Conservation (phyloP, 2,113 vertebrate genomes). For the Microcebus griseorufus region DNA sequence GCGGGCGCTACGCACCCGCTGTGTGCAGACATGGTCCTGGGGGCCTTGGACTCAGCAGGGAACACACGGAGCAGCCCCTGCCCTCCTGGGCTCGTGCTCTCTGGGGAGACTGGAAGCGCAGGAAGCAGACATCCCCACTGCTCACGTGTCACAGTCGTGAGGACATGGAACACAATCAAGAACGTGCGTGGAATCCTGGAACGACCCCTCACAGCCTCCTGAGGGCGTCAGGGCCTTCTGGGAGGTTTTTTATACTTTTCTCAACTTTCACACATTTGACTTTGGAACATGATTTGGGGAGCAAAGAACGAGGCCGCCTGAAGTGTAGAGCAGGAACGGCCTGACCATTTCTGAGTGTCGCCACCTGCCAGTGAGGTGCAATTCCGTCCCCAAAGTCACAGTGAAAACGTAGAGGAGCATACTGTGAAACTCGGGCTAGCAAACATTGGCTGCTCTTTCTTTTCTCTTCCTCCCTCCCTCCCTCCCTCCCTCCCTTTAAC, state of each 20-base stretch:
- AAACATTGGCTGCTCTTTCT: no score
- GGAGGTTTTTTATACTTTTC: not conserved
- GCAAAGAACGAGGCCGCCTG: not conserved
- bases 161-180: not conserved
- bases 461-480: no score
- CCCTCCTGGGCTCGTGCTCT: not conserved
- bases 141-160: not conserved
- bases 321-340: no score
- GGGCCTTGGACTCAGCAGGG: not conserved
- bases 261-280: not conserved
- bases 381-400: not conserved
- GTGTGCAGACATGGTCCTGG: not conserved
- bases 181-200: not conserved
- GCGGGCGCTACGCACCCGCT: fast-evolving
- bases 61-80: not conserved
- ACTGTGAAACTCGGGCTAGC: not conserved
- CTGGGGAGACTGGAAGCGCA: not conserved
- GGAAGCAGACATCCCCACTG: not conserved
- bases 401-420: not conserved
- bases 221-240: not conserved
- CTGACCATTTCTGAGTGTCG: not conserved
- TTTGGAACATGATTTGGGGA: not conserved
- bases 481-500: no score
- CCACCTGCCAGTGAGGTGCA: not conserved
- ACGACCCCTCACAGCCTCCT: no score